Evolutionary conservation across 2,888 invertebrate species (phyloP).

Genomic region (Plebejus anna): DNA sequence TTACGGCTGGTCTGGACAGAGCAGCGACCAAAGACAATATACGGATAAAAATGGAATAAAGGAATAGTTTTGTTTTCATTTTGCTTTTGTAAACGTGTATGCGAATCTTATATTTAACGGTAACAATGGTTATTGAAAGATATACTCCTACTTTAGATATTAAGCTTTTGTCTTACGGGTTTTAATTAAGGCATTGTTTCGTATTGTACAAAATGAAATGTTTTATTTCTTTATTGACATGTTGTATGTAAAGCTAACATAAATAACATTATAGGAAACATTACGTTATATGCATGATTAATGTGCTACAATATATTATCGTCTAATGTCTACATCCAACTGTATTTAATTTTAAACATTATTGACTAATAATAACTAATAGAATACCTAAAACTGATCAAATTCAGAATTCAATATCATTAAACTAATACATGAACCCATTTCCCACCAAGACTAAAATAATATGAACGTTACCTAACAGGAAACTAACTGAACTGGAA

Average conservation of each 20-base stretch:
- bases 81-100: slow-evolving; percentile 40
- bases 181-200: slow-evolving; percentile 21
- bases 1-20: slow-evolving; percentile 55
- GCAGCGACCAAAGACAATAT: slow-evolving; percentile 46
- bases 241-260: background rate
- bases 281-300: too few species aligned
- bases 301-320: too few species aligned
- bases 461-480: slow-evolving; percentile 25
- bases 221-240: background rate
- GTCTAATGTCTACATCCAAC: too few species aligned
- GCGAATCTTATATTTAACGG: slow-evolving; percentile 40
- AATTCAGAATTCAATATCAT: background rate
- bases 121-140: slow-evolving; percentile 35
- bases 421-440: background rate
- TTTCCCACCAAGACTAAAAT: slow-evolving; percentile 6
- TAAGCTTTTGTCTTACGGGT: slow-evolving; percentile 27
- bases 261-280: background rate
- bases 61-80: slow-evolving; percentile 46
- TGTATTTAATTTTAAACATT: background rate
- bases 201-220: slow-evolving; percentile 11
- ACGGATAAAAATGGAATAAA: slow-evolving; percentile 48
- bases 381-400: background rate
- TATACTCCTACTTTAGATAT: slow-evolving; percentile 25
- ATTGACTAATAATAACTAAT: background rate
- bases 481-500: slow-evolving; percentile 30